A percentile compares a stretch with the other conserved stretches of the same genome.
Conservation (phyloP, 1,140 invertebrate genomes). For the Drosophila arizonae region DNA sequence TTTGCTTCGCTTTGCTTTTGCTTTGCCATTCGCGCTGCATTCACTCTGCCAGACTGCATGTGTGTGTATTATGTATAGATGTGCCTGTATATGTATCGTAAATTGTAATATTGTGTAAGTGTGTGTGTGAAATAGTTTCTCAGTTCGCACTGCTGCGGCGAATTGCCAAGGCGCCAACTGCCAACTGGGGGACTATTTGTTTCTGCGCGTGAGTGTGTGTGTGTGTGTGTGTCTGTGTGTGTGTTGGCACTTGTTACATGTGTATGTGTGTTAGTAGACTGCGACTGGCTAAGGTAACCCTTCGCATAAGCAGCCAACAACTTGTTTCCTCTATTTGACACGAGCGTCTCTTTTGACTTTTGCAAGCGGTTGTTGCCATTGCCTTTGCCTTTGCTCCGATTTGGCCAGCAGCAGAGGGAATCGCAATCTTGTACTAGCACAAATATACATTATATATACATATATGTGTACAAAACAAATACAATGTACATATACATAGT, state of each 20-base stretch:
- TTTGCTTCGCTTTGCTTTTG: slow-evolving; percentile 39
- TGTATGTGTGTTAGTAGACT: slow-evolving; percentile 31
- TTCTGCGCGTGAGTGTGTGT: not conserved
- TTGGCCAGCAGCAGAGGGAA: slow-evolving; percentile 39
- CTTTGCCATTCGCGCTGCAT: slow-evolving; percentile 55
- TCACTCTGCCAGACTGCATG: slow-evolving; percentile 25
- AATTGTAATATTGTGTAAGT: slow-evolving; percentile 32
- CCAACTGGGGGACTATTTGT: slow-evolving; percentile 17
- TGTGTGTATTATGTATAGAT: not conserved
- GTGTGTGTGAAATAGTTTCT: slow-evolving; percentile 69
- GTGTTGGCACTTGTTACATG: slow-evolving; percentile 23
- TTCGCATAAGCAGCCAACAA: slow-evolving; percentile 61
- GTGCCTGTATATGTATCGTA: slow-evolving; percentile 29
- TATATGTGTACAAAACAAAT: not conserved
- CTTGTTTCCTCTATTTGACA: slow-evolving; percentile 74
- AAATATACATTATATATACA: not conserved
- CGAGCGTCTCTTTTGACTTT: slow-evolving; percentile 66
- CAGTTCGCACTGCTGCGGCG: slow-evolving; percentile 55
- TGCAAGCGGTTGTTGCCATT: slow-evolving; percentile 58
- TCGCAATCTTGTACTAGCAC: slow-evolving; percentile 16
- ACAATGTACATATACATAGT: not conserved
- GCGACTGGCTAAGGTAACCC: slow-evolving; percentile 55
- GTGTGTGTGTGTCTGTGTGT: not conserved
- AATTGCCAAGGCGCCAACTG: slow-evolving; percentile 66
- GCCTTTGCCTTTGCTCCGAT: slow-evolving; percentile 37